phyloP scores from a whole-genome alignment of 2,113 vertebrate genomes.

The Amphilophus citrinellus region DNA sequence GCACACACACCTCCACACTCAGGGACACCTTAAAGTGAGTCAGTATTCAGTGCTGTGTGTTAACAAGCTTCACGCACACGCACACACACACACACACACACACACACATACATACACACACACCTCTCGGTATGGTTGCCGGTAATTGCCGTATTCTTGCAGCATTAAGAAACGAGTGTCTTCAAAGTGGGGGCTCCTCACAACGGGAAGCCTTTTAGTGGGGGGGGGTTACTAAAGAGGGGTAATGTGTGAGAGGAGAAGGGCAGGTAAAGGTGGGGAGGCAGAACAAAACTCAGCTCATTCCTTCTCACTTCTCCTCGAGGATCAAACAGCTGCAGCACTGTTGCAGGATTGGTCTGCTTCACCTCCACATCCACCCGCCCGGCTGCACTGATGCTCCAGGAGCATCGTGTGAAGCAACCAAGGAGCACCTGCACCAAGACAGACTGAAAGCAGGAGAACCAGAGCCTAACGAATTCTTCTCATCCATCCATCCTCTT shows the following conservation, averaged over 20 bases:
- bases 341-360: too few relatives aligned
- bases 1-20: background rate
- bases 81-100: background rate
- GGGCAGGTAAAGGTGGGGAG: background rate
- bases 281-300: background rate
- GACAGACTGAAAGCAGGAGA: too few relatives aligned
- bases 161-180: conserved; percentile 15
- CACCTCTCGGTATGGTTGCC: background rate
- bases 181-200: conserved; percentile 32
- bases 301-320: background rate
- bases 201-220: background rate
- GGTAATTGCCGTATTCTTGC: conserved; percentile 31
- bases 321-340: background rate
- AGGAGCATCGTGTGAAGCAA: too few relatives aligned
- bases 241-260: background rate
- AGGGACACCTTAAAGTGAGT: background rate
- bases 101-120: too few relatives aligned
- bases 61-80: background rate
- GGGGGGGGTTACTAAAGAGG: background rate
- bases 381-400: too few relatives aligned
- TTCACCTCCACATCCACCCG: too few relatives aligned
- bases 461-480: too few relatives aligned
- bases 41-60: background rate
- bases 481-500: too few relatives aligned
- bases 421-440: too few relatives aligned